A percentile compares a stretch with the other conserved stretches of the same genome.
Conservation (phyloP, 35 echinoderm and acorn worm species). For the Eucidaris tribuloides region DNA sequence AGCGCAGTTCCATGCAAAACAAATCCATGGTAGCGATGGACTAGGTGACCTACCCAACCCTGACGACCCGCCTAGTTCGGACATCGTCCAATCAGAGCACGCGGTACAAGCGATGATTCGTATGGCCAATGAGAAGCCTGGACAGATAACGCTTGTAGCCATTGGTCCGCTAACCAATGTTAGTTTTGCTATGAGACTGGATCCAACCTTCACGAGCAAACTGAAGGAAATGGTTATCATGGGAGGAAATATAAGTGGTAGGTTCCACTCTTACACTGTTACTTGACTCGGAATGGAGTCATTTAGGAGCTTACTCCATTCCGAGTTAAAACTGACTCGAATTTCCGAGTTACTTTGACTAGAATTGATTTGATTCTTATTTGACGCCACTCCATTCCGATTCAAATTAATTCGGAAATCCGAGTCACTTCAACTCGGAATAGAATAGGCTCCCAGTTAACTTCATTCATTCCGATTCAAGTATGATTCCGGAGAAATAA, state of each 20-base stretch:
- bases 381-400: neutral
- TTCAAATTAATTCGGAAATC: too few relatives aligned
- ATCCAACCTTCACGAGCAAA: constrained; percentile 71
- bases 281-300: neutral
- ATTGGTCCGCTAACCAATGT: constrained; percentile 97
- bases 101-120: constrained; percentile 74
- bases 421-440: too few relatives aligned
- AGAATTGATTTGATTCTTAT: too few relatives aligned
- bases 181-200: constrained; percentile 76
- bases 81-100: constrained; percentile 68
- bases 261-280: neutral
- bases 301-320: too few relatives aligned
- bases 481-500: neutral
- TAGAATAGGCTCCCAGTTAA: too few relatives aligned
- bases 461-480: neutral
- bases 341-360: too few relatives aligned
- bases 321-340: too few relatives aligned
- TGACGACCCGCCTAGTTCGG: neutral
- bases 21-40: constrained; percentile 75
- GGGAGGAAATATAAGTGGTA: constrained; percentile 92
- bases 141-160: constrained; percentile 83
- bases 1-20: neutral
- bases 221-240: constrained; percentile 84
- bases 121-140: constrained; percentile 72
- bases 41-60: constrained; percentile 57